Evolutionary conservation across 2,113 vertebrate genomes (phyloP), one percentile per base, ranked within the genome.

Genomic region (human): DNA sequence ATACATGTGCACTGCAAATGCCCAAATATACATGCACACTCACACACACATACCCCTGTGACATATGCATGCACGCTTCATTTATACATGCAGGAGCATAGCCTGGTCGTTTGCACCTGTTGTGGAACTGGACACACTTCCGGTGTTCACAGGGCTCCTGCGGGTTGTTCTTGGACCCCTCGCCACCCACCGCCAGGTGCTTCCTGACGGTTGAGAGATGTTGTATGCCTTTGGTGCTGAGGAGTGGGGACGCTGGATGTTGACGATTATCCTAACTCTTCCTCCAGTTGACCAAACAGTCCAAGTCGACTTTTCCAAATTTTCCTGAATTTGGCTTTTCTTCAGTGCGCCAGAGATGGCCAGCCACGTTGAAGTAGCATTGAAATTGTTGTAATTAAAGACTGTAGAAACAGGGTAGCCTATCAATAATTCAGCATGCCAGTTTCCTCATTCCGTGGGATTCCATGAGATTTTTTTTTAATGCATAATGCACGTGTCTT

Each of bases 381-480:
- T 23, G 25, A 6, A 0, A 27, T 40, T 4, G 4, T 35, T 35
- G 61, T 45, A 18, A 0, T 50, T 27, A 17, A 17, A 6, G 40
- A 35, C 4, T 0, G 4, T 7, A 14, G 6, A 57, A 2, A 11
- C 68, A 0, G 0, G 40, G 35, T 11, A 11, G 9, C 0, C 52
- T 4, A 1, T 72, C 25, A 17, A 9, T 0, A 13, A 23, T 70
- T 4, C 0, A 10, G 5, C 22, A 7, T 3, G 1, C 16, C 11
- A 1, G 7, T 0, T n/a, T 10, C 9, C 66, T n/a, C 14, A 10
- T 35, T 18, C 4, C 50, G 6, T 4, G 43, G 11, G 5, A 38
- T 16, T 35, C 8, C 43, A 6, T 20, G 40, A 64, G 27, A 3
- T 22, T 84, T 25, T 82, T 38, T 43, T 43, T 43, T 14, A 6